A percentile compares a stretch with the other conserved stretches of the same genome.
Evolutionary conservation across 2,797 vertebrate genomes (phyloP).

Genomic region (Falco berigora): DNA sequence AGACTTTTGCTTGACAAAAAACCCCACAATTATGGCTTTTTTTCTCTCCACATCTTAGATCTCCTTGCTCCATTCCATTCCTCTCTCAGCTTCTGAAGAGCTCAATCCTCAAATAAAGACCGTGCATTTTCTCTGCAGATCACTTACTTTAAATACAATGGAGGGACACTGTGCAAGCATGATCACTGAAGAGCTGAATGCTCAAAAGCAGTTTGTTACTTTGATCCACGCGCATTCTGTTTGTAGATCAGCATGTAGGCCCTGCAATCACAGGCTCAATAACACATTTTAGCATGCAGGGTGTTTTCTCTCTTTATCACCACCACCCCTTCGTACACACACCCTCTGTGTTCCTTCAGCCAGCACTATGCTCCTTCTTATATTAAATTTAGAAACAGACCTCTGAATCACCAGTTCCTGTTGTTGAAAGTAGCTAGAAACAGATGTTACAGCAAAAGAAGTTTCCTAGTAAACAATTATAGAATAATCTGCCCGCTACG

Average conservation of each 20-base stretch:
- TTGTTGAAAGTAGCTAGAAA: conserved; percentile 24
- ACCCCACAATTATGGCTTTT: not conserved
- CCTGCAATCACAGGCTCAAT: not conserved
- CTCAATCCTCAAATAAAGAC: not conserved
- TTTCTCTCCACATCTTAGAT: not conserved
- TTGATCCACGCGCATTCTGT: not conserved
- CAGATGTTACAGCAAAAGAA: not conserved
- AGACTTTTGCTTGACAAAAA: not conserved
- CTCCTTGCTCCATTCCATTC: not conserved
- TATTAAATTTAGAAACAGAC: conserved; percentile 38
- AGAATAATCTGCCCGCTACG: not conserved
- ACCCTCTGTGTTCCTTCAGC: not conserved
- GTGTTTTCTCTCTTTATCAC: not conserved
- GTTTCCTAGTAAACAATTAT: not conserved
- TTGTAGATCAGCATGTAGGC: not conserved
- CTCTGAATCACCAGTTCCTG: conserved; percentile 47
- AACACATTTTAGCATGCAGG: not conserved
- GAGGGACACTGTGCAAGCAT: not conserved
- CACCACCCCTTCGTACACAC: not conserved
- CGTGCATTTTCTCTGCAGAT: not conserved
- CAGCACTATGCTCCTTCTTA: not conserved
- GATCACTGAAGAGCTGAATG: not conserved
- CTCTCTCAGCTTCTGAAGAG: not conserved
- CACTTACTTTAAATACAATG: not conserved
- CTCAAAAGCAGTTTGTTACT: not conserved